Conservation (phyloP, 2,888 invertebrate species). For the Theristus sp. region DNA sequence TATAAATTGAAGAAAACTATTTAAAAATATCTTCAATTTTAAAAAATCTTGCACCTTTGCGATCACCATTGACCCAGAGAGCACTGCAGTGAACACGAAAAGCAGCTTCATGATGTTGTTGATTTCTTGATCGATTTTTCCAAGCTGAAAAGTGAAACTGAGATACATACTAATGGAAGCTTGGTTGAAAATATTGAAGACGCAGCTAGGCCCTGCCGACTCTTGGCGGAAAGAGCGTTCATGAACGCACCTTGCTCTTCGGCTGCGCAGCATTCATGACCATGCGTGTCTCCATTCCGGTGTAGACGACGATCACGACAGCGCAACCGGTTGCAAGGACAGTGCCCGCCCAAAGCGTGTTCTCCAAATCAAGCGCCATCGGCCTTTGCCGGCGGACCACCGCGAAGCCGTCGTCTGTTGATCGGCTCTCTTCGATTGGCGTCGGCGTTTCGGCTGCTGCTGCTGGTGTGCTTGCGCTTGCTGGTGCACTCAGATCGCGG, state of each 20-base stretch:
- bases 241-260: conserved; percentile 56
- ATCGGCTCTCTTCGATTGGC: too few relatives aligned
- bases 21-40: conserved; percentile 10
- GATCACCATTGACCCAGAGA: conserved; percentile 78
- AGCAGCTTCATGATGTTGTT: conserved; percentile 82
- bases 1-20: too few relatives aligned
- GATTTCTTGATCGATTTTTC: conserved; percentile 73
- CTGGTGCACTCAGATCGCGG: too few relatives aligned
- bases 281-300: conserved; percentile 79
- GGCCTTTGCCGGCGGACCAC: too few relatives aligned
- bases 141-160: conserved; percentile 34
- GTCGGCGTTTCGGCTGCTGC: too few relatives aligned
- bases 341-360: conserved; percentile 89
- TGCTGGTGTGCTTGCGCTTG: too few relatives aligned
- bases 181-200: too few relatives aligned
- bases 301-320: conserved; percentile 80
- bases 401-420: too few relatives aligned
- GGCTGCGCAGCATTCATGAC: conserved; percentile 94
- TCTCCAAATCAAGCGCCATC: conserved; percentile 67
- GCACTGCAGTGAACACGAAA: conserved; percentile 65
- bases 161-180: too few relatives aligned
- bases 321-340: conserved; percentile 72
- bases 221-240: background rate
- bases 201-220: too few relatives aligned
- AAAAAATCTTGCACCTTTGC: conserved; percentile 44